Evolutionary conservation across 2,888 invertebrate genomes (phyloP).

Genomic region (Margaritifera margaritifera): DNA sequence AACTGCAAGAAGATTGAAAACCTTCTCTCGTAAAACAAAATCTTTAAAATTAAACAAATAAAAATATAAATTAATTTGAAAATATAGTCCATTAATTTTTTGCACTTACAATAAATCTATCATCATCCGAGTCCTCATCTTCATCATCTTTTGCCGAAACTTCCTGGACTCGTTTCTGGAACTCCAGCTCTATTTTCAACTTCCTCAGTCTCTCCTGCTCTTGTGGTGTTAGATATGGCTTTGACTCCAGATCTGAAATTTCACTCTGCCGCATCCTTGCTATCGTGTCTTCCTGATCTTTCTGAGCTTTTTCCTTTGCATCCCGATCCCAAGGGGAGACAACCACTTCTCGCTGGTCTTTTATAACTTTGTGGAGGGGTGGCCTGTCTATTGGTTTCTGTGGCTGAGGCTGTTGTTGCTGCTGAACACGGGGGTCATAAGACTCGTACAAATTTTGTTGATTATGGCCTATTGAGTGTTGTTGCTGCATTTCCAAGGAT

Average conservation of each 20-base stretch:
- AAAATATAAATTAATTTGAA: too few relatives aligned
- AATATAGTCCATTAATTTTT: too few relatives aligned
- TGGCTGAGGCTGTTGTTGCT: conserved; percentile 10
- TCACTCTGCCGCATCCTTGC: conserved; percentile 89
- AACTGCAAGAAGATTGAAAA: too few relatives aligned
- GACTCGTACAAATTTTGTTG: conserved; percentile 53
- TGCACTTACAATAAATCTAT: conserved; percentile 19
- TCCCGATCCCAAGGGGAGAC: conserved; percentile 90
- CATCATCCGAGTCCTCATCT: conserved; percentile 67
- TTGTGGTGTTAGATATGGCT: conserved; percentile 48
- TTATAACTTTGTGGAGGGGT: conserved; percentile 32
- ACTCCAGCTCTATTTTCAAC: conserved; percentile 92
- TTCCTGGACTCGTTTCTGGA: conserved; percentile 91
- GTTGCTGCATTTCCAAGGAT: conserved; percentile 22
- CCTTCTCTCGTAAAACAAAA: too few relatives aligned
- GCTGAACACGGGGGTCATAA: conserved; percentile 39
- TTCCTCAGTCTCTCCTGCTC: conserved; percentile 67
- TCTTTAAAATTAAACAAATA: too few relatives aligned
- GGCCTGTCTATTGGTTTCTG: conserved; percentile 11
- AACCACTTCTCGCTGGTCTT: conserved; percentile 30
- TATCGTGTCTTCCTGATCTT: conserved; percentile 83
- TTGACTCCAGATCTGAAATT: conserved; percentile 84
- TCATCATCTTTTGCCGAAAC: conserved; percentile 81
- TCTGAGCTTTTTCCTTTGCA: conserved; percentile 88
- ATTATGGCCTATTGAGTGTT: conserved; percentile 23